These are phyloP conservation scores for Parthenolecanium corni DNA, from an alignment of 2,888 invertebrate genomes.

Conservation along the genomic window DNA sequence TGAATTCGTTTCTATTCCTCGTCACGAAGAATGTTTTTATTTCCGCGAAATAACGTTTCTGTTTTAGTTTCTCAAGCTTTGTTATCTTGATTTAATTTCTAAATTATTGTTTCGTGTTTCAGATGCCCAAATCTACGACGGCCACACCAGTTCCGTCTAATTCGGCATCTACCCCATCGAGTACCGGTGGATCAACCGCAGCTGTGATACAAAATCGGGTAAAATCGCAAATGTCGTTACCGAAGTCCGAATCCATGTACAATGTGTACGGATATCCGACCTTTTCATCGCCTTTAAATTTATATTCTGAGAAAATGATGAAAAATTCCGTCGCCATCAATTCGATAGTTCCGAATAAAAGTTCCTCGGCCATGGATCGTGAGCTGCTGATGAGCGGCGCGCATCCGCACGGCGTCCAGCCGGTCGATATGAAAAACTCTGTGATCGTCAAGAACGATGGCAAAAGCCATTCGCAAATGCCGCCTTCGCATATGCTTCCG, in stretches of 20 bases:
- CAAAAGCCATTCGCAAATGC: background rate
- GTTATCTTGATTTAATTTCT: no score
- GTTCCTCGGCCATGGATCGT: slow-evolving; percentile 3
- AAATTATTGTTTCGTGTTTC: background rate
- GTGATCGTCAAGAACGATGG: slow-evolving; percentile 30
- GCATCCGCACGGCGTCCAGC: background rate
- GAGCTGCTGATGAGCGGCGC: background rate
- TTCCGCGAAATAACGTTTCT: no score
- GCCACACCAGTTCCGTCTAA: no score
- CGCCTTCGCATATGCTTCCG: background rate
- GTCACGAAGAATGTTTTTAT: no score
- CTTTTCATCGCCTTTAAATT: slow-evolving; percentile 8
- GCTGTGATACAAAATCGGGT: slow-evolving; percentile 9
- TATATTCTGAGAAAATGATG: background rate
- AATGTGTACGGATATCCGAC: slow-evolving; percentile 16
- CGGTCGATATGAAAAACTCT: slow-evolving; percentile 14
- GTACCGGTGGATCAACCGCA: background rate
- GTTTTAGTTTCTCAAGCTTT: background rate
- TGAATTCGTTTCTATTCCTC: no score
- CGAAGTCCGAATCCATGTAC: slow-evolving; percentile 12
- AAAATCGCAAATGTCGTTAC: slow-evolving; percentile 18
- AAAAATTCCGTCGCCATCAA: slow-evolving; percentile 9
- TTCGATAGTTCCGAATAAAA: background rate
- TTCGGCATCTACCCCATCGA: no score
- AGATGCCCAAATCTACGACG: slow-evolving; percentile 16